Evolutionary conservation across 2,888 invertebrate species (phyloP).

Genomic region (Thecocarcelia acutangulata): DNA sequence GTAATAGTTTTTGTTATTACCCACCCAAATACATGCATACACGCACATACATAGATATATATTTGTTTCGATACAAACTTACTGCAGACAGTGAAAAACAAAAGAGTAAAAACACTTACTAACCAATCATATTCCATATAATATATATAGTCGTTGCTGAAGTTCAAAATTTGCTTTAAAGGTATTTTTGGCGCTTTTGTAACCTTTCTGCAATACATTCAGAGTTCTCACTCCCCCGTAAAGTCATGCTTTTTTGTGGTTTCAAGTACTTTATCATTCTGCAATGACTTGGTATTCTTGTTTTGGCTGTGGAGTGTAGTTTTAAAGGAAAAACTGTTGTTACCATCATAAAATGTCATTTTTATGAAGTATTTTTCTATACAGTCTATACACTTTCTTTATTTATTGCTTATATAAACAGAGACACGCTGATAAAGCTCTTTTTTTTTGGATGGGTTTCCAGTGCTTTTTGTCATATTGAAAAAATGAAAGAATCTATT

Average conservation of each 20-base stretch:
- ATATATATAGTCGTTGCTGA: too few species aligned
- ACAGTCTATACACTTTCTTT: conserved; percentile 32
- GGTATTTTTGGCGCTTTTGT: background rate
- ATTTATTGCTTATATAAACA: conserved; percentile 49
- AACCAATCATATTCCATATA: too few species aligned
- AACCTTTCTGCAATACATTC: background rate
- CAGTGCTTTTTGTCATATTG: background rate
- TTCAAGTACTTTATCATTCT: conserved; percentile 33
- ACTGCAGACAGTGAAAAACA: background rate
- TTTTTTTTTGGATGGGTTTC: conserved; percentile 37
- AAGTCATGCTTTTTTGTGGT: conserved; percentile 39
- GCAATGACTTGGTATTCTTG: conserved; percentile 25
- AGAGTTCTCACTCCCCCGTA: conserved; percentile 20
- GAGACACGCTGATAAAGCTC: conserved; percentile 46
- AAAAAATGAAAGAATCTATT: conserved; percentile 3
- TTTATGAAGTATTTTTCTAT: conserved; percentile 68
- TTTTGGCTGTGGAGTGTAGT: conserved; percentile 12
- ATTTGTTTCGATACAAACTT: conserved; percentile 4
- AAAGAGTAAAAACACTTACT: background rate
- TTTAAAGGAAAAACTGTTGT: conserved; percentile 28
- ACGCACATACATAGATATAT: background rate
- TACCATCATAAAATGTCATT: conserved; percentile 64
- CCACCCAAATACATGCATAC: too few species aligned
- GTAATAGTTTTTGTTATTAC: conserved; percentile 36
- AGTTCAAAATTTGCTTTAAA: too few species aligned